These are phyloP conservation scores for Eremophila alpestris DNA, from an alignment of 2,797 vertebrate genomes.

Conservation along the genomic window DNA sequence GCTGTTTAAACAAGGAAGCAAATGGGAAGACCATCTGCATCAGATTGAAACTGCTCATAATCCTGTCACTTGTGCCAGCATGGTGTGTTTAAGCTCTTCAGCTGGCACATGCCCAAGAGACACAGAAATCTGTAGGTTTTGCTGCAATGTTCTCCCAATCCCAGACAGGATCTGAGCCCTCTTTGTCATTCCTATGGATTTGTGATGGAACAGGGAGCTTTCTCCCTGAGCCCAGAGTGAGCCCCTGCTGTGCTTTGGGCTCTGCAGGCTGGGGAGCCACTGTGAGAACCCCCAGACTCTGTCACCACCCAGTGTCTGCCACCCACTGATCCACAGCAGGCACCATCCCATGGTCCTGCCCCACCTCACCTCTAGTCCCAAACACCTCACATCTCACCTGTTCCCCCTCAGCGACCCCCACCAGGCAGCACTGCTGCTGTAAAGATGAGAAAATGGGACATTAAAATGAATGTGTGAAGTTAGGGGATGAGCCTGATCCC, in stretches of 20 bases:
- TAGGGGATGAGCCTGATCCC: neutral
- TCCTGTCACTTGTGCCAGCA: slow-evolving; percentile 21
- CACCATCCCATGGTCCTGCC: neutral
- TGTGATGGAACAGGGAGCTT: neutral
- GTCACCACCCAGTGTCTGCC: fast-evolving
- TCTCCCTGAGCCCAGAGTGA: neutral
- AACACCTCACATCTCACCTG: fast-evolving
- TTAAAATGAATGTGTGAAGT: neutral
- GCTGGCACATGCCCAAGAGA: neutral
- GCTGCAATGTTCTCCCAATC: fast-evolving
- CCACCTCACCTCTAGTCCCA: neutral
- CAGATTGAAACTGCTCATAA: slow-evolving; percentile 43
- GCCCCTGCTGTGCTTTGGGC: neutral
- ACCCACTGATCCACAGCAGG: neutral
- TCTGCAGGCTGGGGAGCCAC: neutral
- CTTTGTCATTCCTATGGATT: neutral
- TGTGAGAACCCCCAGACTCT: neutral
- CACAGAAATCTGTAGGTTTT: neutral
- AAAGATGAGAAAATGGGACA: neutral
- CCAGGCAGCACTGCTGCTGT: neutral
- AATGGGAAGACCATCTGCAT: slow-evolving; percentile 66
- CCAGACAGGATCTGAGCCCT: neutral
- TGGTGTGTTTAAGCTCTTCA: neutral
- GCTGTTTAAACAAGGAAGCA: slow-evolving; percentile 63
- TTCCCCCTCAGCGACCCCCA: neutral